Percentiles rank a stretch among this genome's conserved stretches.
These are phyloP conservation scores for Pipra filicauda DNA, from an alignment of 2,113 vertebrate genomes.

Conservation along the genomic window DNA sequence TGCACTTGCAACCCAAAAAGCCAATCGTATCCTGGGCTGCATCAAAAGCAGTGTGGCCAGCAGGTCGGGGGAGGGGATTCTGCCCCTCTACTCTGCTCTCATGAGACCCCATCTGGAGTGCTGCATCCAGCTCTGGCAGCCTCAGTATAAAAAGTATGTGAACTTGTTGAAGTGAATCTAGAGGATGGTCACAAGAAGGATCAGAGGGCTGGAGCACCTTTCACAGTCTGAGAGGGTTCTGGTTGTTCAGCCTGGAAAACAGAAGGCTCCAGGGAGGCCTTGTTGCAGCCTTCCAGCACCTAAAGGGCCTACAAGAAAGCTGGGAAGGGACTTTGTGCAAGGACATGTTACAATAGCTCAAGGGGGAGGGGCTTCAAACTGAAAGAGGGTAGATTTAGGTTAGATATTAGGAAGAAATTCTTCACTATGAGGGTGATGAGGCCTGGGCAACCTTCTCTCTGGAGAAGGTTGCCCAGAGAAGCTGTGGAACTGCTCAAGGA, in stretches of 20 bases:
- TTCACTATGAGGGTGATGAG: background rate
- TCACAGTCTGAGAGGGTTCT: background rate
- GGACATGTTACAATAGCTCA: background rate
- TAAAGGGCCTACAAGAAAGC: background rate
- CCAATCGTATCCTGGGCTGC: background rate
- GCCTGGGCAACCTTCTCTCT: too few species aligned
- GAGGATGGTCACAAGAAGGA: background rate
- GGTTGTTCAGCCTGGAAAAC: background rate
- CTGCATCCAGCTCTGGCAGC: background rate
- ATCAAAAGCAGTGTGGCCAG: background rate
- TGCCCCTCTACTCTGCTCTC: background rate
- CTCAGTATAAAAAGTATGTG: background rate
- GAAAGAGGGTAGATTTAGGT: background rate
- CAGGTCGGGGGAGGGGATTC: accelerated
- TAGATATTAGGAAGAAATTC: background rate
- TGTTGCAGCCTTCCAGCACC: background rate
- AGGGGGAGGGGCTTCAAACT: background rate
- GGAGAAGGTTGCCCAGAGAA: background rate
- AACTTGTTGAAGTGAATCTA: background rate
- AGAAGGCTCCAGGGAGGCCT: background rate
- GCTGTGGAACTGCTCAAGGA: background rate
- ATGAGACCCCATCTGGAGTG: background rate
- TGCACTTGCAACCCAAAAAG: accelerated
- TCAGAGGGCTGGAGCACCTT: background rate
- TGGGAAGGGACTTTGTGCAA: background rate